Percentiles rank a stretch among this genome's conserved stretches.
Conservation (phyloP, 2,113 vertebrate species). For the Heteronetta atricapilla region DNA sequence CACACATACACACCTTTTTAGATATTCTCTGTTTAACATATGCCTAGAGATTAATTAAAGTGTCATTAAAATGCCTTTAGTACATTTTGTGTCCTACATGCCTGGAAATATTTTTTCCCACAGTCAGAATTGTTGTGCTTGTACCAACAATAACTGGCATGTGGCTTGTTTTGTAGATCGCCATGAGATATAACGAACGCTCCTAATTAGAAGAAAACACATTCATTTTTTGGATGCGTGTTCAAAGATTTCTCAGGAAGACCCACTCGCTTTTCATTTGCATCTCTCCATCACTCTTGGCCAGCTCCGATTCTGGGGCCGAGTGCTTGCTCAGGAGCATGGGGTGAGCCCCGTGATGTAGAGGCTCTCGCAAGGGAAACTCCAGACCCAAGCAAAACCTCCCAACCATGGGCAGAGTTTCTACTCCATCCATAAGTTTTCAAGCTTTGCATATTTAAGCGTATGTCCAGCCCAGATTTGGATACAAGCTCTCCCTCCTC, state of each 20-base stretch:
- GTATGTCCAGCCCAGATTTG: background rate
- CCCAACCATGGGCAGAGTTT: background rate
- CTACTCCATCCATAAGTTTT: background rate
- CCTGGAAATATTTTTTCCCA: constrained; percentile 66
- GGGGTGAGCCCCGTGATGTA: no score
- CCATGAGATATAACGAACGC: constrained; percentile 24
- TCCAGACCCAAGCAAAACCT: background rate
- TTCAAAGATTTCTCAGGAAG: constrained; percentile 53
- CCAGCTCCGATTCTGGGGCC: rapidly evolving
- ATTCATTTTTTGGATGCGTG: constrained; percentile 26
- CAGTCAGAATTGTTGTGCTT: constrained; percentile 64
- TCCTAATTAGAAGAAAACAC: constrained; percentile 52
- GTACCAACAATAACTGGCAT: constrained; percentile 63
- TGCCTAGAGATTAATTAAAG: constrained; percentile 68
- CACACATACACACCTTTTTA: constrained; percentile 59
- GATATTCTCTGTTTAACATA: constrained; percentile 55
- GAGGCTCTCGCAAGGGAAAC: background rate
- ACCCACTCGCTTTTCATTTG: constrained; percentile 6
- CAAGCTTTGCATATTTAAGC: background rate
- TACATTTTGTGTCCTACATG: constrained; percentile 61
- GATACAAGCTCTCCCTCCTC: background rate
- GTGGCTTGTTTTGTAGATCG: constrained; percentile 64
- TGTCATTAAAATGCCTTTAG: constrained; percentile 70
- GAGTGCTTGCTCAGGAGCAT: rapidly evolving
- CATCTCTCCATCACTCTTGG: background rate